Evolutionary conservation across 2,797 vertebrate species (phyloP).

Genomic region (Micromesistius poutassou): DNA sequence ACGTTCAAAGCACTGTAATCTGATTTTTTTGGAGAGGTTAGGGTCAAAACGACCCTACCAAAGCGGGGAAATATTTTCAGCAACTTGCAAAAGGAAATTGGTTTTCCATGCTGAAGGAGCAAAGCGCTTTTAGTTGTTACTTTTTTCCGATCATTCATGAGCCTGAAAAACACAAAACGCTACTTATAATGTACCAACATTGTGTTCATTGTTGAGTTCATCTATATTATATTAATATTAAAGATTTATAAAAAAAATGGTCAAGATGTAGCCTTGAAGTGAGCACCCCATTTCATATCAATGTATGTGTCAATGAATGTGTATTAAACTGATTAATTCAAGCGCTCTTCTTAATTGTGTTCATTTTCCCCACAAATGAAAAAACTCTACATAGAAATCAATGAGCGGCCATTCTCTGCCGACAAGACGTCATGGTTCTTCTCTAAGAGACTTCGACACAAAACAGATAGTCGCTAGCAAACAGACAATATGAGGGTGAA

Average conservation of each 20-base stretch:
- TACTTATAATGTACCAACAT: not conserved
- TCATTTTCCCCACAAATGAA: not conserved
- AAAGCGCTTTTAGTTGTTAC: not conserved
- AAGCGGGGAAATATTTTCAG: not conserved
- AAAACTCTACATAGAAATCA: not conserved
- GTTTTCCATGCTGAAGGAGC: not conserved
- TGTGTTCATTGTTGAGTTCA: not conserved
- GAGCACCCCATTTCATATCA: not conserved
- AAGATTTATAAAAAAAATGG: not conserved
- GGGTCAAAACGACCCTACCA: not conserved
- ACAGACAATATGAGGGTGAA: not conserved
- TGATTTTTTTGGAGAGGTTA: not conserved
- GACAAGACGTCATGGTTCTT: not conserved
- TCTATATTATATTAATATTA: not conserved
- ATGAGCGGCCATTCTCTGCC: not conserved
- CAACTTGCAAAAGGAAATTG: not conserved
- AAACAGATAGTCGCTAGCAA: not conserved
- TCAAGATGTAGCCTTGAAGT: not conserved
- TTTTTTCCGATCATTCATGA: too few relatives aligned
- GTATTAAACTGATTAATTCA: not conserved
- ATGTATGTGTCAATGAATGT: not conserved
- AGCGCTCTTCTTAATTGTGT: not conserved
- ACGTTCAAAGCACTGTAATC: not conserved
- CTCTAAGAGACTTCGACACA: not conserved
- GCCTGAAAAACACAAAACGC: too few relatives aligned